Base-by-base conservation (phyloP, 2,888 invertebrate genomes). In the Drosophila buzzatii region DNA sequence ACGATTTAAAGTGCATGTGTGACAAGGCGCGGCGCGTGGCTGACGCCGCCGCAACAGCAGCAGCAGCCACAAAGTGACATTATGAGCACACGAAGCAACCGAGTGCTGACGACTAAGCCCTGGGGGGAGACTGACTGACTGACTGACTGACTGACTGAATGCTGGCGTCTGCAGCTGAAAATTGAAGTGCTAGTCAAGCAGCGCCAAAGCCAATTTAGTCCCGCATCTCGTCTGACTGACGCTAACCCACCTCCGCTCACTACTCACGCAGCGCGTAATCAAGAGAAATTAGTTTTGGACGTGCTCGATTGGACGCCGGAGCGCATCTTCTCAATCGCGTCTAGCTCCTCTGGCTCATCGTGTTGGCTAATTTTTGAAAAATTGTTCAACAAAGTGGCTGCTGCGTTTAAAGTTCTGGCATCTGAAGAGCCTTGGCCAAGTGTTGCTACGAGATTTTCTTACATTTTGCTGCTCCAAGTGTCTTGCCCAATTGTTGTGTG, bases 211-310 rank as follows among this genome's bases (percentile, higher is more conserved):
- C 86, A 86, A 88, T 89, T 89, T 83, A 68, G 60, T 70, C 67
- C 80, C 76, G 81, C 81, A 73, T 74, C 35, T 57, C 68, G 76
- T 65, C 79, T 79, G 76, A 18, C 56, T 68, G 44, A 14, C 52
- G 56, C 44, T 35, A 37, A 14, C 4, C 20, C 18, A 10, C 5
- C 27, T 18, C 8, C 41, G 51, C 57, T 14, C 18, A 18, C 51
- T 35, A 35, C 51, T 41, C 53, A 18, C 56, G 55, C 67, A 68
- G 57, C 66, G 74, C 81, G 73, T 88, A 89, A 89, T 90, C 89
- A 89, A 87, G 89, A 89, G 85, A 89, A 89, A 89, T 89, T 89
- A 90, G 89, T 85, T 89, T 89, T 85, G 80, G 82, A 90, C 89
- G 90, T 90, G 89, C 88, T 78, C 88, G 87, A 90, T 89, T 90